These are phyloP conservation scores for Fregata magnificens DNA, from an alignment of 2,113 vertebrate genomes.

Conservation along the genomic window DNA sequence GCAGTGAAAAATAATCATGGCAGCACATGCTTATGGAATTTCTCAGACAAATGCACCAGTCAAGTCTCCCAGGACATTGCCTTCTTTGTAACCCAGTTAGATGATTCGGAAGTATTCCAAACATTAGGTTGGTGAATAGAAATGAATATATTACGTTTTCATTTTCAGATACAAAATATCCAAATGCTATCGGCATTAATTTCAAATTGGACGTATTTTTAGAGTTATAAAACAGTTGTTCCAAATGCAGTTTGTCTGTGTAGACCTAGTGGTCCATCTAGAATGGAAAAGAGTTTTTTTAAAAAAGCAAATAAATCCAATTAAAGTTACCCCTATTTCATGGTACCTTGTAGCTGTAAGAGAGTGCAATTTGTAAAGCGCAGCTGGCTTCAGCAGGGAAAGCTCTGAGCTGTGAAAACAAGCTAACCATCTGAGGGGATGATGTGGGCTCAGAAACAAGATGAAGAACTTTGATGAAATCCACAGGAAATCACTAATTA, in stretches of 20 bases:
- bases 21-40: neutral
- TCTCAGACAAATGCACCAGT: neutral
- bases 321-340: neutral
- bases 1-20: neutral
- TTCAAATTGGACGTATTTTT: neutral
- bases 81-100: neutral
- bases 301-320: neutral
- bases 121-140: neutral
- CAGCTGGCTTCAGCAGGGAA: neutral
- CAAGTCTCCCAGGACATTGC: neutral
- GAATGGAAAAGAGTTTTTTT: neutral
- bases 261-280: neutral
- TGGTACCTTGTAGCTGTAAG: neutral
- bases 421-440: neutral
- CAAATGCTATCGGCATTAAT: neutral
- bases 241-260: neutral
- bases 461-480: neutral
- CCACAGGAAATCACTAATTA: slow-evolving; percentile 16
- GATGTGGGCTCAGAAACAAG: neutral
- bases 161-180: neutral
- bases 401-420: neutral
- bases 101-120: neutral
- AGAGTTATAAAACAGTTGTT: neutral
- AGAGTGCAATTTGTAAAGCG: neutral
- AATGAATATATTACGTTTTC: neutral